Evolutionary conservation across 2,113 vertebrate genomes (phyloP).

Genomic region (Leptocoma aspasia): DNA sequence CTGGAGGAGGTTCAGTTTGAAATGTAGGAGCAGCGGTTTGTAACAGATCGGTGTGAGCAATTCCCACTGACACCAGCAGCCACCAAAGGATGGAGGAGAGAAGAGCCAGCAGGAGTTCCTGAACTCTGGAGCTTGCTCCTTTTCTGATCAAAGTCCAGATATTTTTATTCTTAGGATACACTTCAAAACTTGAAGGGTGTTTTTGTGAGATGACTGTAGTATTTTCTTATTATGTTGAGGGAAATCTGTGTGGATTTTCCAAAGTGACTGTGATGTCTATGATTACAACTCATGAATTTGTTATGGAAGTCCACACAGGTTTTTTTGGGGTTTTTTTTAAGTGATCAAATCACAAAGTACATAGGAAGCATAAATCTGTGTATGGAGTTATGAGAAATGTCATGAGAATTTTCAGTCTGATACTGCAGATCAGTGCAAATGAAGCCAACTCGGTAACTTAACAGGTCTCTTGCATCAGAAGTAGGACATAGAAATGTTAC

Average conservation of each 20-base stretch:
- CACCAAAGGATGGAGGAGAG: neutral
- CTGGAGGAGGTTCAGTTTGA: neutral
- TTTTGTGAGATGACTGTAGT: neutral
- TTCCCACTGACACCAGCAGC: neutral
- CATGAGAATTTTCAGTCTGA: neutral
- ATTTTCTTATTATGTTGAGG: neutral
- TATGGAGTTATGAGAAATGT: neutral
- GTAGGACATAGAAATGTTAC: neutral
- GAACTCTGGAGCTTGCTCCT: neutral
- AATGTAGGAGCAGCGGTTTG: neutral
- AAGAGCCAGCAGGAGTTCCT: neutral
- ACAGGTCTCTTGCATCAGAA: neutral
- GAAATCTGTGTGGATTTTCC: neutral
- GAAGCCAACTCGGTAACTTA: neutral
- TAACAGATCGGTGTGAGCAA: neutral
- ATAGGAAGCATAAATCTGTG: neutral
- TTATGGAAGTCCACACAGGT: neutral
- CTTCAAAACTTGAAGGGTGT: neutral
- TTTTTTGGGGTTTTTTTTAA: neutral
- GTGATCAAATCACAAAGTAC: neutral
- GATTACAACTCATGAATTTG: neutral
- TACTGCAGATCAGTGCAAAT: neutral
- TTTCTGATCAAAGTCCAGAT: neutral
- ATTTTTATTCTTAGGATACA: rapidly evolving
- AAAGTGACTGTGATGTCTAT: neutral